Evolutionary conservation across 2,797 vertebrate species (phyloP).

Genomic region (Pempheris klunzingeri): DNA sequence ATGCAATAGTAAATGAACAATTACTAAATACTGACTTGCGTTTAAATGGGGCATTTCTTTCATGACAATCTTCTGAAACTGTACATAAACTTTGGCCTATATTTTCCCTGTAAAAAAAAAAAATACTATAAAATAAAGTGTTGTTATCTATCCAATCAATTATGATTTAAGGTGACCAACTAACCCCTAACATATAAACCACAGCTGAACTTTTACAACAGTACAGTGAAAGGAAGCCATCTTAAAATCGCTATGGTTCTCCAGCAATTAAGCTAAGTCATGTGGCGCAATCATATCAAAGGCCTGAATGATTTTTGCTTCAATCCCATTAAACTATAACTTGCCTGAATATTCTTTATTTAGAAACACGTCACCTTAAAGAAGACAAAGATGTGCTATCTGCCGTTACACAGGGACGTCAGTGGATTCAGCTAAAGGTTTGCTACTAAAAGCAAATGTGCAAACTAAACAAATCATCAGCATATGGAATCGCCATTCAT

Average conservation of each 20-base stretch:
- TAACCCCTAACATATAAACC: not conserved
- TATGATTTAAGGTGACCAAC: not conserved
- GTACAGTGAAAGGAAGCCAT: not conserved
- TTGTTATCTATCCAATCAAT: not conserved
- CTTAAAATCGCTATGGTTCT: not conserved
- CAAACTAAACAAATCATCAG: too few relatives aligned
- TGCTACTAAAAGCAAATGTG: not conserved
- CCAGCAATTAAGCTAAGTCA: not conserved
- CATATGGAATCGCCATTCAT: slow-evolving; percentile 38
- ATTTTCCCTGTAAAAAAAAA: not conserved
- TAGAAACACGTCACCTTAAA: not conserved
- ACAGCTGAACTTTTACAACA: not conserved
- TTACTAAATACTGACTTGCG: not conserved
- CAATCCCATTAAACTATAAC: not conserved
- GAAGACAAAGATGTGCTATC: not conserved
- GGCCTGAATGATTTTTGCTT: not conserved
- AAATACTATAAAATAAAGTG: not conserved
- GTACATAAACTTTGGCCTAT: not conserved
- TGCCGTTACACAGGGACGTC: not conserved
- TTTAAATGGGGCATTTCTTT: not conserved
- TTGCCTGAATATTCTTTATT: not conserved
- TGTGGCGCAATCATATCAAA: not conserved
- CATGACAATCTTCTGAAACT: not conserved
- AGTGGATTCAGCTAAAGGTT: not conserved
- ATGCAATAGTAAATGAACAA: not conserved